A percentile compares a stretch with the other conserved stretches of the same genome.
Conservation (phyloP, 2,797 vertebrate species). For the Champsocephalus gunnari region DNA sequence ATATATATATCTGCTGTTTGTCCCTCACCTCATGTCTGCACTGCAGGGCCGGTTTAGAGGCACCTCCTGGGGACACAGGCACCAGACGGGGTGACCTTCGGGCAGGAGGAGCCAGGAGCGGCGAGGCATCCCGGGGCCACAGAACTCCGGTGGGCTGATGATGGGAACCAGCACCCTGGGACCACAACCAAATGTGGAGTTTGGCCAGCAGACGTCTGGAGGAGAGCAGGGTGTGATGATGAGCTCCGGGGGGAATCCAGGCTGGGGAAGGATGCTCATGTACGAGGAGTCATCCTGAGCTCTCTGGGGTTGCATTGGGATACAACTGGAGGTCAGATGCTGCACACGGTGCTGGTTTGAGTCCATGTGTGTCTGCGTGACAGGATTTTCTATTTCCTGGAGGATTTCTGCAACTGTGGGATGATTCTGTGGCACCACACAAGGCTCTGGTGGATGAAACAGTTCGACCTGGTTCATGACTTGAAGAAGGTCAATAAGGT, state of each 20-base stretch:
- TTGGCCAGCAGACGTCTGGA: neutral
- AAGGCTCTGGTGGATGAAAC: neutral
- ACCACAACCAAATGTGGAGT: neutral
- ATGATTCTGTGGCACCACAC: fast-evolving
- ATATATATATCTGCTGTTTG: neutral
- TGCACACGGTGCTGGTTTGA: neutral
- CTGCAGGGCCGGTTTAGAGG: neutral
- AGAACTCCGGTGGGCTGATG: neutral
- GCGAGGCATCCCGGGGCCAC: neutral
- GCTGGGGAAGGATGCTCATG: neutral
- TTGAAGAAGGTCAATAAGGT: neutral
- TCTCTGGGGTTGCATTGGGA: neutral
- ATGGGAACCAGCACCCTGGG: neutral
- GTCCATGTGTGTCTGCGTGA: no score
- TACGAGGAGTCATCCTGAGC: neutral
- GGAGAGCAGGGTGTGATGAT: neutral
- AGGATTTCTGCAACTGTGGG: neutral
- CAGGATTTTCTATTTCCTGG: fast-evolving
- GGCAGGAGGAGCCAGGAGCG: fast-evolving
- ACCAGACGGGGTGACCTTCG: neutral
- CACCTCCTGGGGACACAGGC: fast-evolving
- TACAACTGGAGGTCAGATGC: neutral
- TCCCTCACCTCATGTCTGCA: constrained; percentile 28
- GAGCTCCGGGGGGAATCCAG: neutral
- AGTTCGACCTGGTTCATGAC: neutral